phyloP scores from a whole-genome alignment of 1,140 invertebrate species.

The Drosophila ercepeae region DNA sequence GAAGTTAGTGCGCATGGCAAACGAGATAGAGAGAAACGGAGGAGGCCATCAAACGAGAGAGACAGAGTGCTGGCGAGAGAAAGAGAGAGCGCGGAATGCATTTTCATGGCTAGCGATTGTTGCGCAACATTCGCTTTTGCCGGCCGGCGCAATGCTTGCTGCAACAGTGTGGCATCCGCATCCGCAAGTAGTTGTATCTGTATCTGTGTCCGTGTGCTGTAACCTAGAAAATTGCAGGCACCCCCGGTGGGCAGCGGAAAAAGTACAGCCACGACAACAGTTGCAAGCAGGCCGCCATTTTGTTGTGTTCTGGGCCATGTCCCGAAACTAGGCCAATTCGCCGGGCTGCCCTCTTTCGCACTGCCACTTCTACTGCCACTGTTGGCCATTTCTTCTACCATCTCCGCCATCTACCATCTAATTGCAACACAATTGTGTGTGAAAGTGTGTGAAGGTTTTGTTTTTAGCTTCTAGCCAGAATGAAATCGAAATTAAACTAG shows the following conservation, averaged over 20 bases:
- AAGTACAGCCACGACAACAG: slow-evolving; percentile 81
- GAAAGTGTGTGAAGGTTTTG: slow-evolving; percentile 35
- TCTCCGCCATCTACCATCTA: slow-evolving; percentile 29
- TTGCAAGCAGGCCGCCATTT: slow-evolving; percentile 77
- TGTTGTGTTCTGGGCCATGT: slow-evolving; percentile 52
- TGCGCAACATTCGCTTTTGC: slow-evolving; percentile 77
- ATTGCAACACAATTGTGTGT: slow-evolving; percentile 37
- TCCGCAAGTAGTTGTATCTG: slow-evolving; percentile 5
- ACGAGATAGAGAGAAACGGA: slow-evolving; percentile 6
- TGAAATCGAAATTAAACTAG: slow-evolving; percentile 64
- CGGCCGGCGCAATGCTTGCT: slow-evolving; percentile 70
- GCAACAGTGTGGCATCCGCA: slow-evolving; percentile 64
- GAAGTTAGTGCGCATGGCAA: slow-evolving; percentile 71
- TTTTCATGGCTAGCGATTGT: slow-evolving; percentile 64
- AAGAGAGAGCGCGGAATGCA: slow-evolving; percentile 55
- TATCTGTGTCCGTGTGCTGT: slow-evolving; percentile 44
- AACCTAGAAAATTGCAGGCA: slow-evolving; percentile 66
- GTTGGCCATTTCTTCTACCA: background rate
- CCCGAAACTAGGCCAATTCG: slow-evolving; percentile 75
- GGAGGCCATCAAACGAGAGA: background rate
- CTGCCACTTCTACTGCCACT: too few species aligned
- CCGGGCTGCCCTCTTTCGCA: slow-evolving; percentile 56
- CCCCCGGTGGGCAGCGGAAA: slow-evolving; percentile 39
- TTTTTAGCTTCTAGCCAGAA: slow-evolving; percentile 30
- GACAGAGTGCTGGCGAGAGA: background rate